Base-by-base conservation (phyloP, 2,113 vertebrate genomes). In the Solea senegalensis region DNA sequence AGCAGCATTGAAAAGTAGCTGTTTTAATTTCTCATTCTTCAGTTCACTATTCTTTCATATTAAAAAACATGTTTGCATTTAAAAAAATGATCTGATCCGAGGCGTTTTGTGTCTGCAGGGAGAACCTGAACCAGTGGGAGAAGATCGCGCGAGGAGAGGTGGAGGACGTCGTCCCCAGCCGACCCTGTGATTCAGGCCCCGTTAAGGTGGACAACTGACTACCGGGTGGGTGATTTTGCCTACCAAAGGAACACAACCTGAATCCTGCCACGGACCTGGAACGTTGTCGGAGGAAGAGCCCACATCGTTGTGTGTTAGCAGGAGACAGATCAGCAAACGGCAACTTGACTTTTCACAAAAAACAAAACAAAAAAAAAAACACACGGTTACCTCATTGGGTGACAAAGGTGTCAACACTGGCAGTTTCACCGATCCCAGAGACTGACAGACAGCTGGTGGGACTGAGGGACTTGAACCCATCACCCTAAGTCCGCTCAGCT, bases 71-170 rank as follows among this genome's bases (percentile, higher is more conserved):
- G 5, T 65, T 45, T 54, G 34, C 52, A 53, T 11, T 45, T 5
- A 48, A n/a, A 59, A 12, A 59, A 55, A 59, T 49, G 0, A 44
- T 65, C 16, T 80, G 63, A 87, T 46, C 46, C 0, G 27, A 27
- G 52, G 12, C 46, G 44, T 14, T 65, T 21, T 81, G 60, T 85
- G 68, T 84, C 82, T 78, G 45, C 80, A 99, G 98, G 92, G 95
- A 97, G 50, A 99, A 99, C 91, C 95, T 98, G 65, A 79, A 73
- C 78, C 97, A 98, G 70, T 99, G 98, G 98, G 97, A 99, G 88
- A 96, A 94, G 86, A 94, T 99, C 46, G 95, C 94, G 0, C 93
- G 85, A 14, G 96, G 96, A 53, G 97, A 98, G 80, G 93, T 93
- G 81, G 96, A 97, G 85, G 91, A 93, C 0, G 86, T 94, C 0